Evolutionary conservation across 2,113 vertebrate genomes (phyloP).

Genomic region (Mixornis gularis): DNA sequence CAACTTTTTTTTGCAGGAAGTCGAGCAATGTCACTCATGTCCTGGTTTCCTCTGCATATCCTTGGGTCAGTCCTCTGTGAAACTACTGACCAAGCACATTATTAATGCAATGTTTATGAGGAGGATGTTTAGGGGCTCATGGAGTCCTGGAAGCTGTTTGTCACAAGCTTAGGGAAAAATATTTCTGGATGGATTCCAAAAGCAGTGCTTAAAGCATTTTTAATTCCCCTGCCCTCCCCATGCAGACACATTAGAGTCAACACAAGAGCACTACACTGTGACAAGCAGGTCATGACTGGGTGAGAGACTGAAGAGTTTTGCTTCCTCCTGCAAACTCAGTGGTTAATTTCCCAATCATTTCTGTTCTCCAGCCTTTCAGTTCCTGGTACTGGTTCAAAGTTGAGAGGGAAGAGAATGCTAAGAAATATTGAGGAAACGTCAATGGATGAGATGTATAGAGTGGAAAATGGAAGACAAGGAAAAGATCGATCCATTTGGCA

Average conservation of each 20-base stretch:
- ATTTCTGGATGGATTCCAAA: slow-evolving; percentile 15
- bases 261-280: background rate
- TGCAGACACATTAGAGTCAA: background rate
- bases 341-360: background rate
- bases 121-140: background rate
- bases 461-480: background rate
- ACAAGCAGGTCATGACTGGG: background rate
- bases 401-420: background rate
- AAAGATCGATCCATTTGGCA: background rate
- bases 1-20: background rate
- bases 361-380: background rate
- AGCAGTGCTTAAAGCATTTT: background rate
- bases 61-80: background rate
- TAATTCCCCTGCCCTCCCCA: too few species aligned
- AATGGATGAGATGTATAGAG: background rate
- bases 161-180: background rate
- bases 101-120: background rate
- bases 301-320: background rate
- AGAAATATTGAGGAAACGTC: background rate
- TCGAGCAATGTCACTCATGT: background rate
- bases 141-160: slow-evolving; percentile 24
- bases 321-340: background rate
- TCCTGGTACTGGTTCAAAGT: background rate
- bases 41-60: background rate
- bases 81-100: background rate